Conservation (phyloP, 2,797 vertebrate genomes). For the Kryptopterus vitreolus region DNA sequence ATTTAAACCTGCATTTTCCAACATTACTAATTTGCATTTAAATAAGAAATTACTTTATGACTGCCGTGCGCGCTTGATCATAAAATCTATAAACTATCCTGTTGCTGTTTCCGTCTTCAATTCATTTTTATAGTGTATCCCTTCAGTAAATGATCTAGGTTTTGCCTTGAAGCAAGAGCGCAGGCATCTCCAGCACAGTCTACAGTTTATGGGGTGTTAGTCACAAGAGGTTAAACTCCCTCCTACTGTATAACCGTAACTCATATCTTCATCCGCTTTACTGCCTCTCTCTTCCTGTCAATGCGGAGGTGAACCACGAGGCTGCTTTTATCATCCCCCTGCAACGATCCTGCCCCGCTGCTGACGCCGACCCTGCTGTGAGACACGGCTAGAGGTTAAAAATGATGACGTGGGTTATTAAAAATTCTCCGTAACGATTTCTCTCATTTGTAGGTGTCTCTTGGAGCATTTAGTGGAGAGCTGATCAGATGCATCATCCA, state of each 20-base stretch:
- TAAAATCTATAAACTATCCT: slow-evolving; percentile 47
- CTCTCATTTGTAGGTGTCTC: slow-evolving; percentile 31
- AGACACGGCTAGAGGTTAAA: slow-evolving; percentile 17
- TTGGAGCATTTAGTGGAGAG: neutral
- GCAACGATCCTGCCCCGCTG: slow-evolving; percentile 16
- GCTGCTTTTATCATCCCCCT: slow-evolving; percentile 15
- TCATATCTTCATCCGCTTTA: slow-evolving; percentile 26
- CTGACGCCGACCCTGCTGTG: slow-evolving; percentile 10
- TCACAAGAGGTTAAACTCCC: slow-evolving; percentile 29
- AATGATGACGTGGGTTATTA: slow-evolving; percentile 26
- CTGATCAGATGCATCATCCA: slow-evolving; percentile 2
- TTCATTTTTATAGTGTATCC: slow-evolving; percentile 42
- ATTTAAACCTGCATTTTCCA: slow-evolving; percentile 45
- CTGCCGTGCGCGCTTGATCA: slow-evolving; percentile 43
- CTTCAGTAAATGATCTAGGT: slow-evolving; percentile 40
- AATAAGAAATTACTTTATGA: slow-evolving; percentile 53
- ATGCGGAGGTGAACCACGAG: slow-evolving; percentile 22
- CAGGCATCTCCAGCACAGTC: slow-evolving; percentile 21
- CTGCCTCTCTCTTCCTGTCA: neutral
- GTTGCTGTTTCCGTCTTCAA: slow-evolving; percentile 12
- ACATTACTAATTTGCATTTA: slow-evolving; percentile 56
- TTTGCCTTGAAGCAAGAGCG: slow-evolving; percentile 36
- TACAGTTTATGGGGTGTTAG: slow-evolving; percentile 29
- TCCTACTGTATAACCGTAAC: slow-evolving; percentile 32
- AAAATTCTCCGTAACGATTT: slow-evolving; percentile 32